Evolutionary conservation across 92 coral and sea anemone species (phyloP).

Genomic region (Siderastrea radians): DNA sequence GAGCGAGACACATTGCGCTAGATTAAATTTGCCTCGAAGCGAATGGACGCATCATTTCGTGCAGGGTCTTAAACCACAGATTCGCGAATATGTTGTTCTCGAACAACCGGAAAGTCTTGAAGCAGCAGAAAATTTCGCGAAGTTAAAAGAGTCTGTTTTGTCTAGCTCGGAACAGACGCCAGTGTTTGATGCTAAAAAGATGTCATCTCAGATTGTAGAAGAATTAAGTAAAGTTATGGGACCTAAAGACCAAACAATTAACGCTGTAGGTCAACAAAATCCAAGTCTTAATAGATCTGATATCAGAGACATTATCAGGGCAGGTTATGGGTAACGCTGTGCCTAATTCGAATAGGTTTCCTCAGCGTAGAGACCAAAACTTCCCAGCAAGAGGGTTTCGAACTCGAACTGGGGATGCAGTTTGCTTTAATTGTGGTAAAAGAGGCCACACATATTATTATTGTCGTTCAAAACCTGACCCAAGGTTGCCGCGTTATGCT

Average conservation of each 20-base stretch:
- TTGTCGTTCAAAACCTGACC: constrained; percentile 3
- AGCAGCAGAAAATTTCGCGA: constrained; percentile 13
- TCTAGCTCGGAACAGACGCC: background rate
- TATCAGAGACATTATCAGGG: background rate
- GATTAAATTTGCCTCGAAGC: constrained; percentile 23
- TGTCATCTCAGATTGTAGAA: background rate
- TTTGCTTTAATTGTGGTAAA: background rate
- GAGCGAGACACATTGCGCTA: constrained; percentile 15
- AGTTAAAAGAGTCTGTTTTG: constrained; percentile 24
- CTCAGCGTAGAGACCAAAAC: background rate
- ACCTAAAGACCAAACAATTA: background rate
- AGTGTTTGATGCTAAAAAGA: background rate
- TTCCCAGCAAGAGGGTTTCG: background rate
- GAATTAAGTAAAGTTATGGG: background rate
- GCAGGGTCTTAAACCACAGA: constrained; percentile 15
- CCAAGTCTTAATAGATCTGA: background rate
- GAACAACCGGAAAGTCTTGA: constrained; percentile 29
- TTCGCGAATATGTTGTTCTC: constrained; percentile 13
- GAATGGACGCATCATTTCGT: constrained; percentile 40
- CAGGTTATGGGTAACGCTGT: background rate
- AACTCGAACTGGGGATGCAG: background rate
- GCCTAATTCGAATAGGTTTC: background rate
- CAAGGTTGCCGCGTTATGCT: background rate
- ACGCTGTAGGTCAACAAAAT: background rate
- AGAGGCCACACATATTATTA: background rate